Base-by-base conservation (phyloP, 2,888 invertebrate species). In the Eretmocerus hayati region DNA sequence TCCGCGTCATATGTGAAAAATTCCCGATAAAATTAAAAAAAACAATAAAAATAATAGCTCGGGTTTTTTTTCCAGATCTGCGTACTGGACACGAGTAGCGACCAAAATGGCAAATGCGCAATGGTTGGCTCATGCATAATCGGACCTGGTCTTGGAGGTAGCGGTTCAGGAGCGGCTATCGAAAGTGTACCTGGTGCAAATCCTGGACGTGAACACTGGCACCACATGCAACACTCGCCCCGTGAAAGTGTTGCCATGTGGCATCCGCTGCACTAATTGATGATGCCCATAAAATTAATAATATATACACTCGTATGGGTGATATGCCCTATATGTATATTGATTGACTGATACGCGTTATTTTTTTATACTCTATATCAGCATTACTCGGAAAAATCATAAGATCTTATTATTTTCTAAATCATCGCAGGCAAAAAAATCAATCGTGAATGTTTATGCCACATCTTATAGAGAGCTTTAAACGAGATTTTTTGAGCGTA, bases 161-260 rank as follows among this genome's bases (percentile, higher is more conserved):
- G 45, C 2, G n/a, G n/a, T n/a, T 19, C 46, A 3, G 19, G 35
- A 8, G 22, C 42, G 6, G 26, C 16, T n/a, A 38, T 43, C 38
- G 50, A 51, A n/a, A 21, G 58, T 57, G 8, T 58, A 51, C 9
- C 56, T 61, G 5, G 6, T 4, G 50, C 57, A n/a, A 85, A 81
- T 46, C 78, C 81, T 3, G 86, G 85, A 61, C 82, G 84, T 46
- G 85, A 87, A 59, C 92, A 92, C 73, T 92, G 92, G 92, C 80
- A 84, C 56, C 88, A 90, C 64, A 90, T 92, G 87, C 81, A 85
- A 43, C 85, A 87, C 64, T 87, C 87, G 71, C 88, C 88, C 38
- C 80, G 91, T 59, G 90, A 90, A 68, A 85, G 90, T 18, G 84
- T 89, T 59, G 88, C 90, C 57, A 89, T 87, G 83, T 92, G 92